Evolutionary conservation across 2,888 invertebrate genomes (phyloP), one percentile per base, ranked within the genome.

Genomic region (Drosophila testacea): DNA sequence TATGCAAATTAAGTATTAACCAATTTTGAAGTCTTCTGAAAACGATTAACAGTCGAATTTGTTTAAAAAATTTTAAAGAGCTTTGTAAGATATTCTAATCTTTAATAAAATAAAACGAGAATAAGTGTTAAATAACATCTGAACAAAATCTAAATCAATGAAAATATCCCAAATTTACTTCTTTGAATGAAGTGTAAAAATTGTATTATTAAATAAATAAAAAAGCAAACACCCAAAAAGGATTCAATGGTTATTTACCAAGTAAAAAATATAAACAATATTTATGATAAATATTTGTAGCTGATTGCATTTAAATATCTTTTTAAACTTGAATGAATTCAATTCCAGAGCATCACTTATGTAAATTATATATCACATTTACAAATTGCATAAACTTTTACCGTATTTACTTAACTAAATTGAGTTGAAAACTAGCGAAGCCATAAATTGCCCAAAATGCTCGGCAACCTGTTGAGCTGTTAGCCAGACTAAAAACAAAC

Each of bases 391-490:
- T 9, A 34, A 44, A 36, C 34, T 34, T 36, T 27, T 27, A 22
- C 4, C 7, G 13, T 34, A 56, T n/a, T 16, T 13, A 4, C 30
- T 7, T n/a, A 41, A 16, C 41, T 41, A 42, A 32, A 16, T 55
- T 16, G 39, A 41, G 36, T 34, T 56, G 36, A 32, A 32, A 32
- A 32, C 10, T 13, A 4, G 27, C 9, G 34, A 51, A 60, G 13
- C 57, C 85, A 73, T 73, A 79, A 88, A 81, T 70, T 87, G 82
- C 56, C 57, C 70, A 51, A 60, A 81, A 70, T 68, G 56, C 44
- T 30, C 10, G 30, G 55, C 81, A 79, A 83, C 84, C 79, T 89
- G 89, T 88, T 77, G 79, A 64, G 60, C 44, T 11, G 42, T 42
- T 34, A 16, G 30, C 16, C 41, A 46, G 67, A 27, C 36, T 16